Conservation (phyloP, 2,113 vertebrate genomes). For the Paratilapia polleni region DNA sequence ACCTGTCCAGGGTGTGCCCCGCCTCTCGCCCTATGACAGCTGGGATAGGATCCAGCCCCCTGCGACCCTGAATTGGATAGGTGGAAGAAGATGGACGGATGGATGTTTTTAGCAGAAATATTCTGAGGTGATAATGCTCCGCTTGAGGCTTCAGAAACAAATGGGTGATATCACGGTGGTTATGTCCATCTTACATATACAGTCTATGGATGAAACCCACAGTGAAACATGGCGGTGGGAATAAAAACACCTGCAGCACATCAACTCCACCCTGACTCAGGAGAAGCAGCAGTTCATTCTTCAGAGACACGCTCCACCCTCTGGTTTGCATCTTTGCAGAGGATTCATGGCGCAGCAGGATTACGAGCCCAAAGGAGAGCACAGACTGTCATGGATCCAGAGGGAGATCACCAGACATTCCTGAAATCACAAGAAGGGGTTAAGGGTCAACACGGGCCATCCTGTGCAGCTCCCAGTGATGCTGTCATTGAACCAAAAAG, state of each 20-base stretch:
- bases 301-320: not conserved
- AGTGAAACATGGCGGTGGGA: not conserved
- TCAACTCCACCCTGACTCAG: not conserved
- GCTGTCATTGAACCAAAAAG: not conserved
- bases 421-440: not conserved
- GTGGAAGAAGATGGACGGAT: too few relatives aligned
- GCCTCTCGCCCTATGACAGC: too few relatives aligned
- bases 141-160: not conserved
- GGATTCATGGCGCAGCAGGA: not conserved
- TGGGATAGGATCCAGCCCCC: too few relatives aligned
- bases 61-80: too few relatives aligned
- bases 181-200: not conserved
- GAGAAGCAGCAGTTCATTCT: not conserved
- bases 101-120: too few relatives aligned
- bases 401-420: not conserved
- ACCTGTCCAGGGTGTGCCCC: too few relatives aligned
- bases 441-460: not conserved
- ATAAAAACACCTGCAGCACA: not conserved
- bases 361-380: not conserved
- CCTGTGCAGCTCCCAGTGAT: not conserved
- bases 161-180: not conserved
- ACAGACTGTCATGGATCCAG: not conserved
- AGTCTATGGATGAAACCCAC: not conserved
- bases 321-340: not conserved
- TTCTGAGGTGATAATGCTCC: not conserved